Percentiles rank a stretch among this genome's conserved stretches.
Conservation (phyloP, 1,140 invertebrate species). For the Drosophila elegans region DNA sequence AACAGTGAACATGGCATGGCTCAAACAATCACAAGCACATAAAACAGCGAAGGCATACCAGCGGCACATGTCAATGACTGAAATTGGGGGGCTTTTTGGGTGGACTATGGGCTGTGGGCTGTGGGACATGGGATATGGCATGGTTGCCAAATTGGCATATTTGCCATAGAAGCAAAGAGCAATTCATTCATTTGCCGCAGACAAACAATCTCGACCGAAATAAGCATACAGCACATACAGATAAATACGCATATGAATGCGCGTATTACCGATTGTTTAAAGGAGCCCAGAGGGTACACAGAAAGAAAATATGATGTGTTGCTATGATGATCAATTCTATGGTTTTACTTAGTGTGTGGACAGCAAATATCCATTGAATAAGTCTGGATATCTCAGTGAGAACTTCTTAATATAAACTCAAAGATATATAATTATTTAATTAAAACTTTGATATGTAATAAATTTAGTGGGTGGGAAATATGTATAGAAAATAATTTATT, state of each 20-base stretch:
- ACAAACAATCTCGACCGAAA: conserved; percentile 76
- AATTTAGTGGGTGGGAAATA: too few relatives aligned
- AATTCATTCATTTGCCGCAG: conserved; percentile 80
- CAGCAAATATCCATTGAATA: too few relatives aligned
- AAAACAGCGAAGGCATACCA: conserved; percentile 23
- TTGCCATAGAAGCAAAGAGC: conserved; percentile 74
- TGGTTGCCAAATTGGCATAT: conserved; percentile 74
- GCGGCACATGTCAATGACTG: conserved; percentile 73
- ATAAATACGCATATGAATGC: conserved; percentile 78
- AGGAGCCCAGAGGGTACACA: conserved; percentile 28
- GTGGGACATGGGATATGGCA: conserved; percentile 11
- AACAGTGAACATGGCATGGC: conserved; percentile 67
- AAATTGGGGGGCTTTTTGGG: conserved; percentile 28
- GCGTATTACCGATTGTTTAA: conserved; percentile 75
- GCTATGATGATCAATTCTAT: neutral
- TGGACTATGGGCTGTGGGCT: conserved; percentile 13
- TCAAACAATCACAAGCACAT: conserved; percentile 18
- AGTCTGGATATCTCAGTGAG: too few relatives aligned
- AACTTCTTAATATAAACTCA: too few relatives aligned
- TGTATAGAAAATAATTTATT: too few relatives aligned
- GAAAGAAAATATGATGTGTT: neutral
- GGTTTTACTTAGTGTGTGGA: neutral
- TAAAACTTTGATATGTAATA: too few relatives aligned
- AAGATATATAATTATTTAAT: too few relatives aligned
- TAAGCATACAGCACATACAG: conserved; percentile 49